Percentiles rank a stretch among this genome's conserved stretches.
These are phyloP conservation scores for Bellardia bayeri DNA, from an alignment of 2,888 invertebrate species.

Conservation along the genomic window DNA sequence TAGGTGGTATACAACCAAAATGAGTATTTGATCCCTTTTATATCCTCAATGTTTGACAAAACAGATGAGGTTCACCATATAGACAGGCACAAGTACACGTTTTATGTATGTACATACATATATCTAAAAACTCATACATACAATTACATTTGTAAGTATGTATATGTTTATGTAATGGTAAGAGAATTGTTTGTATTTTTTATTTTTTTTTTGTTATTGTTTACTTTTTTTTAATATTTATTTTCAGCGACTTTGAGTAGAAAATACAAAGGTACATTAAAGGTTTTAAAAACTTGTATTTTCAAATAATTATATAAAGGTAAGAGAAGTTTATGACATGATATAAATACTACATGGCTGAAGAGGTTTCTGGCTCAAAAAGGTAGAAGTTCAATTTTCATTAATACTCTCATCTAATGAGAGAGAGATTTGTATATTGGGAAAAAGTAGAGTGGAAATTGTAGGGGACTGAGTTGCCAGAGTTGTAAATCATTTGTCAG, in stretches of 20 bases:
- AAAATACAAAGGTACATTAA: constrained; percentile 20
- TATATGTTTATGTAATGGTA: not conserved
- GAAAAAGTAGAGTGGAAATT: too few species aligned
- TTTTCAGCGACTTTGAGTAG: constrained; percentile 16
- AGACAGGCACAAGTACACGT: constrained; percentile 14
- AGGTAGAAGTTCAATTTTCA: too few species aligned
- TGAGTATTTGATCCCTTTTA: constrained; percentile 78
- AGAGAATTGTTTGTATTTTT: constrained; percentile 5
- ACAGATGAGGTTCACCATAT: constrained; percentile 76
- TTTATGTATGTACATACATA: not conserved
- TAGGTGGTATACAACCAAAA: constrained; percentile 74
- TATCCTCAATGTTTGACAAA: constrained; percentile 77
- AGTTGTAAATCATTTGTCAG: too few species aligned
- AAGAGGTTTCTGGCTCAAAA: too few species aligned
- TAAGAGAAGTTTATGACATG: not conserved
- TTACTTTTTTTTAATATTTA: not conserved
- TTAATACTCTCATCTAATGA: too few species aligned
- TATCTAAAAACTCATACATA: not conserved
- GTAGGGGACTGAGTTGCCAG: too few species aligned
- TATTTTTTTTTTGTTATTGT: not conserved
- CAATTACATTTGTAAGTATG: not conserved
- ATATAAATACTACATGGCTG: too few species aligned
- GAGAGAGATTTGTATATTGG: too few species aligned
- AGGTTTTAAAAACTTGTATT: not conserved
- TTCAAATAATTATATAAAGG: constrained; percentile 10